A percentile compares a stretch with the other conserved stretches of the same genome.
Evolutionary conservation across 1,140 invertebrate genomes (phyloP).

Genomic region (Zophobas atratus): DNA sequence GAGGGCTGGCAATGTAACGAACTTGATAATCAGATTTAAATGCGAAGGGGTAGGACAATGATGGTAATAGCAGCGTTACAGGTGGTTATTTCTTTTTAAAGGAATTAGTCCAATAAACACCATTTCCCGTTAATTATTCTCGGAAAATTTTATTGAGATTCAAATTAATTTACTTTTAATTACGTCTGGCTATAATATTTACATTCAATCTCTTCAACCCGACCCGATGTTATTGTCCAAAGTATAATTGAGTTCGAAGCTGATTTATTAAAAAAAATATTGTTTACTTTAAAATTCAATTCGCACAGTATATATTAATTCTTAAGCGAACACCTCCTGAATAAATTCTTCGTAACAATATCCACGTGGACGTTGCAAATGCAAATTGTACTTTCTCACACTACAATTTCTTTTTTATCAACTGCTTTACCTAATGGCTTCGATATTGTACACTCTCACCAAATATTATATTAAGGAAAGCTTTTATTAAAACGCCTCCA

Average conservation of each 20-base stretch:
- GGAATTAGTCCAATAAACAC: constrained; percentile 46
- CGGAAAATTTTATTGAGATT: constrained; percentile 37
- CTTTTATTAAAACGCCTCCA: constrained; percentile 17
- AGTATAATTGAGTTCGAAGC: not conserved
- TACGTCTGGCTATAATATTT: constrained; percentile 25
- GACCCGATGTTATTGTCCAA: constrained; percentile 4
- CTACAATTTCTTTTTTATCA: constrained; percentile 24
- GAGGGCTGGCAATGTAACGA: constrained; percentile 50
- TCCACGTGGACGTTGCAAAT: constrained; percentile 14
- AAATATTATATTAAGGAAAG: constrained; percentile 28
- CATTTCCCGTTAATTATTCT: constrained; percentile 42
- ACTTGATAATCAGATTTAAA: constrained; percentile 53
- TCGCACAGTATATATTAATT: not conserved
- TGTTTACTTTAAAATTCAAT: constrained; percentile 17
- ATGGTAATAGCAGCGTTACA: constrained; percentile 45
- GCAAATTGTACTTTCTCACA: constrained; percentile 32
- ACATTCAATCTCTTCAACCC: constrained; percentile 12
- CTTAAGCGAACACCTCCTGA: constrained; percentile 13
- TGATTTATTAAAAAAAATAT: constrained; percentile 15
- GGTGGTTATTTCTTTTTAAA: constrained; percentile 49
- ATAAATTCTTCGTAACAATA: constrained; percentile 22
- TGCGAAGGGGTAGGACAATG: constrained; percentile 50
- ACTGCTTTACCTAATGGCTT: not conserved
- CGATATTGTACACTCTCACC: constrained; percentile 23
- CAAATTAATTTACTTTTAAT: constrained; percentile 42